These are phyloP conservation scores for Hirtodrosophila confusa DNA, from an alignment of 2,888 invertebrate genomes.

Conservation along the genomic window DNA sequence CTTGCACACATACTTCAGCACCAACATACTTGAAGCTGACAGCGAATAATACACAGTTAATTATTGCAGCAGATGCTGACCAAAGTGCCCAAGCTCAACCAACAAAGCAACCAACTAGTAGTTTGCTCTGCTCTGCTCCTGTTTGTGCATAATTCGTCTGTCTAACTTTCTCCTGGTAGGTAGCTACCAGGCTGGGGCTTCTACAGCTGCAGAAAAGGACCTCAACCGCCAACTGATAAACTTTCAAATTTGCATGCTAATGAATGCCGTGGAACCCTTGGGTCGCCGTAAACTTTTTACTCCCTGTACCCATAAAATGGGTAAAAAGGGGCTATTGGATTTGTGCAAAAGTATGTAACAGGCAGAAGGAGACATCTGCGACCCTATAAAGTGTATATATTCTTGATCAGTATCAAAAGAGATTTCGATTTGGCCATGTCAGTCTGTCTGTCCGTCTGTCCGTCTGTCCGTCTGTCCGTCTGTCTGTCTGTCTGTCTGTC, in stretches of 20 bases:
- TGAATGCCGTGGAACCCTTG: constrained; percentile 31
- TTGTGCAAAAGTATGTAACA: too few species aligned
- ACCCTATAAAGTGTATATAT: too few species aligned
- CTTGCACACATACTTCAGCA: too few species aligned
- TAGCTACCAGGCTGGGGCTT: neutral
- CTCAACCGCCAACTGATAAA: constrained; percentile 41
- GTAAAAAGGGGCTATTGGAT: too few species aligned
- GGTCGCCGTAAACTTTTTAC: constrained; percentile 14
- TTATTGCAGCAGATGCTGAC: constrained; percentile 2
- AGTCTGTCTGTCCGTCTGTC: too few species aligned
- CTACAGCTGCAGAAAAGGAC: constrained; percentile 16
- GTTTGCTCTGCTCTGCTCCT: constrained; percentile 12
- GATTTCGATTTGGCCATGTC: too few species aligned
- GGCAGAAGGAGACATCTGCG: too few species aligned
- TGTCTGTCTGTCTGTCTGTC: too few species aligned
- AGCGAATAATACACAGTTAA: constrained; percentile 5
- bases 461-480: too few species aligned
- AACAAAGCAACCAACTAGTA: constrained; percentile 3
- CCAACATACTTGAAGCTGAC: too few species aligned
- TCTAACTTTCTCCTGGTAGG: constrained; percentile 34
- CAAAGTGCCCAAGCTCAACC: neutral
- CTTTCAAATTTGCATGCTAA: constrained; percentile 63
- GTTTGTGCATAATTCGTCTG: constrained; percentile 27
- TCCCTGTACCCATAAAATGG: too few species aligned
- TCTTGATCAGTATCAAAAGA: too few species aligned